Conservation (phyloP, 2,888 invertebrate species). For the Dinocampus coccinellae region DNA sequence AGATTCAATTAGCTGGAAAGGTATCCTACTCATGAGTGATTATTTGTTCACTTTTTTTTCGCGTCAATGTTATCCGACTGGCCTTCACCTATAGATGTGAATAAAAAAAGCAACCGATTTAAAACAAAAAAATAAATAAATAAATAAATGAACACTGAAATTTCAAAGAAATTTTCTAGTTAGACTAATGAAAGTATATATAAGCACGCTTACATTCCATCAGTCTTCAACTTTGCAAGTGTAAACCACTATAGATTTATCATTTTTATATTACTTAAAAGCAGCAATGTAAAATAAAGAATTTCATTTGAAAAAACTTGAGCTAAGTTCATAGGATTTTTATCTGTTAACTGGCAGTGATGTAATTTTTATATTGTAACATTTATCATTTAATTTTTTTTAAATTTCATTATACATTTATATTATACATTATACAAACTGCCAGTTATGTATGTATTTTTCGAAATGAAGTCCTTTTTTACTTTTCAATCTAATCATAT, state of each 20-base stretch:
- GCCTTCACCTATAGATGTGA: no score
- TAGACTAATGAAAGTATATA: not conserved
- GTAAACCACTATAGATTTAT: constrained; percentile 59
- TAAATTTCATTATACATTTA: not conserved
- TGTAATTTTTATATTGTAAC: not conserved
- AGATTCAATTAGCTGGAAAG: no score
- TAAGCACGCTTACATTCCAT: constrained; percentile 56
- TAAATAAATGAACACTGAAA: no score
- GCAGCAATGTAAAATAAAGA: constrained; percentile 35
- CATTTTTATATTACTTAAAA: constrained; percentile 57
- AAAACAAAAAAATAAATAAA: no score
- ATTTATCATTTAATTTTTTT: not conserved
- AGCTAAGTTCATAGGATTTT: not conserved
- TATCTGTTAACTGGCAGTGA: not conserved
- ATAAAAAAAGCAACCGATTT: no score
- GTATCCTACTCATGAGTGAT: no score
- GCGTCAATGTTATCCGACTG: no score
- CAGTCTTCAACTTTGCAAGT: constrained; percentile 49
- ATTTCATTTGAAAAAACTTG: constrained; percentile 16
- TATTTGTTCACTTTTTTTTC: no score
- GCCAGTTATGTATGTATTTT: not conserved
- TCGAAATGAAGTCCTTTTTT: no score
- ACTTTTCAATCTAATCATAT: not conserved
- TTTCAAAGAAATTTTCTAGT: no score
- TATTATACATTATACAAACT: not conserved